Conservation (phyloP, 2,113 vertebrate species). For the Rhinogobius similis region DNA sequence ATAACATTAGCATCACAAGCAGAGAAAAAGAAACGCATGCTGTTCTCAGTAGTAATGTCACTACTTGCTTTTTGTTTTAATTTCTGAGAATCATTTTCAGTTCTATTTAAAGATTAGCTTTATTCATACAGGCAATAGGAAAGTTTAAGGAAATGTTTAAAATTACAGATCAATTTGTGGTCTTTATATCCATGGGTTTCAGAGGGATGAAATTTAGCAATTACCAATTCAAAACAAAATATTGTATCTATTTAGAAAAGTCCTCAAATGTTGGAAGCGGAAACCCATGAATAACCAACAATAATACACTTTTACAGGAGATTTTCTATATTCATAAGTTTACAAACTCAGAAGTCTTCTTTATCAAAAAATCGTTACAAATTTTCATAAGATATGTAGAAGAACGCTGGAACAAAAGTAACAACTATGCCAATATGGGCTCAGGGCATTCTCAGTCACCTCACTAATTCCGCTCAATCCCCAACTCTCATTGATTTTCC, state of each 20-base stretch:
- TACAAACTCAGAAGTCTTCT: constrained; percentile 22
- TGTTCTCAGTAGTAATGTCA: constrained; percentile 62
- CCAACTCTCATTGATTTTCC: constrained; percentile 63
- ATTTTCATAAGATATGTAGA: constrained; percentile 28
- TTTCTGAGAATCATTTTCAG: constrained; percentile 72
- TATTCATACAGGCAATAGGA: constrained; percentile 50
- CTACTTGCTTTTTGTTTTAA: constrained; percentile 50
- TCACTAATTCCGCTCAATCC: constrained; percentile 57
- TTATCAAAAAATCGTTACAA: constrained; percentile 38
- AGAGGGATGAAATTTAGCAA: too few species aligned
- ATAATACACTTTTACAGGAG: constrained; percentile 16
- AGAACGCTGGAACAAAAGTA: constrained; percentile 51
- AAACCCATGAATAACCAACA: constrained; percentile 2
- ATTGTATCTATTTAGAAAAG: too few species aligned
- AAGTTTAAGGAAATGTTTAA: background rate
- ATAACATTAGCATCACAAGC: constrained; percentile 56
- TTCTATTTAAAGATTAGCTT: constrained; percentile 68
- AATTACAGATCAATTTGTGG: background rate
- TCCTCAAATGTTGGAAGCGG: too few species aligned
- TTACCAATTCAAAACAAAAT: too few species aligned
- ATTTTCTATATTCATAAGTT: constrained; percentile 26
- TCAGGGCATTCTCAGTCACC: constrained; percentile 44
- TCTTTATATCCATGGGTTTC: background rate
- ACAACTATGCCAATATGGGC: constrained; percentile 49
- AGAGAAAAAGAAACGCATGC: constrained; percentile 48